Percentiles rank a stretch among this genome's conserved stretches.
Evolutionary conservation across 2,113 vertebrate species (phyloP).

Genomic region (Vulpes vulpes): DNA sequence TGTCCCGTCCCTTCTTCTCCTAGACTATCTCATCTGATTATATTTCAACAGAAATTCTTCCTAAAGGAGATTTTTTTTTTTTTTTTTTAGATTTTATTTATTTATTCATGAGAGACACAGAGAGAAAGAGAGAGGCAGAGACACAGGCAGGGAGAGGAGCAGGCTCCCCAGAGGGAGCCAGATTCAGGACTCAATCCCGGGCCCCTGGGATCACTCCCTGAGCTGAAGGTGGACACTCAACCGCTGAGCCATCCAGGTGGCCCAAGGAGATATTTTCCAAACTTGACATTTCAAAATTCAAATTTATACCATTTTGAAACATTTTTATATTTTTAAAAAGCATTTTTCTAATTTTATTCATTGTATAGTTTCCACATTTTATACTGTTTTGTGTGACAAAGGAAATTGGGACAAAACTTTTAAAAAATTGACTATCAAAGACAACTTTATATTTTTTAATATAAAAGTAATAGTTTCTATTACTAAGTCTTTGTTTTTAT

Average conservation of each 20-base stretch:
- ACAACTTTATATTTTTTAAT: constrained; percentile 17
- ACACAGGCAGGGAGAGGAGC: too few species aligned
- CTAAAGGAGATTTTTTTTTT: background rate
- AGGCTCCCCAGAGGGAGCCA: too few species aligned
- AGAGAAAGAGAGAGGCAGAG: too few species aligned
- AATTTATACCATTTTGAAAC: background rate
- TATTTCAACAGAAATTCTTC: background rate
- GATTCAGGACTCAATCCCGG: too few species aligned
- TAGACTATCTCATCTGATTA: background rate
- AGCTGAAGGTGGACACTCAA: too few species aligned
- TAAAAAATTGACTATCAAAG: background rate
- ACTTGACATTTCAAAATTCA: background rate
- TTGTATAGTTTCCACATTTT: background rate
- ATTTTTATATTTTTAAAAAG: background rate
- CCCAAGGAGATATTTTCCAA: background rate
- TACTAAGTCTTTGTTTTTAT: constrained; percentile 46
- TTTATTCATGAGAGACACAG: too few species aligned
- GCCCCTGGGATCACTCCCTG: too few species aligned
- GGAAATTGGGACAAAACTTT: background rate
- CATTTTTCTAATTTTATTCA: background rate
- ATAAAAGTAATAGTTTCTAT: background rate
- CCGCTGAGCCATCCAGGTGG: too few species aligned
- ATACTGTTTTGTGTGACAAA: background rate
- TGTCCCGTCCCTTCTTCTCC: background rate
- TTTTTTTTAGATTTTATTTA: too few species aligned